These are phyloP conservation scores for Notodonta ziczac DNA, from an alignment of 2,888 invertebrate genomes.

Conservation along the genomic window DNA sequence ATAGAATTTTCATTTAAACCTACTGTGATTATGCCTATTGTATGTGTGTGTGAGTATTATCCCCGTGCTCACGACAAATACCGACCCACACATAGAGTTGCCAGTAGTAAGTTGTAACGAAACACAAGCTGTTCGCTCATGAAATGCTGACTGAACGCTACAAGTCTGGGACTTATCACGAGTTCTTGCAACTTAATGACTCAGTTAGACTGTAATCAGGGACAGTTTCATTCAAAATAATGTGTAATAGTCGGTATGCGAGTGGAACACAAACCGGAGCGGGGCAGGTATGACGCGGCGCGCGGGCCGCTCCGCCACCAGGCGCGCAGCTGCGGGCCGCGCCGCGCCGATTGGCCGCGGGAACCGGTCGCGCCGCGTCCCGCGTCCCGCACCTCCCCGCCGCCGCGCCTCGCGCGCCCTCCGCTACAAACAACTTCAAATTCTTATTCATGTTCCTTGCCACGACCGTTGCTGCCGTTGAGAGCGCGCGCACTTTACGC, in stretches of 20 bases:
- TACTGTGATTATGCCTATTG: slow-evolving; percentile 18
- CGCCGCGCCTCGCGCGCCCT: slow-evolving; percentile 46
- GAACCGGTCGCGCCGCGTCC: slow-evolving; percentile 72
- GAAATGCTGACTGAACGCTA: slow-evolving; percentile 32
- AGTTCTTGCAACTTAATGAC: slow-evolving; percentile 56
- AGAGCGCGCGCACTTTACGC: slow-evolving; percentile 63
- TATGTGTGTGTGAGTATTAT: slow-evolving; percentile 30
- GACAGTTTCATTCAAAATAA: slow-evolving; percentile 72
- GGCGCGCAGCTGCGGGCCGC: slow-evolving; percentile 74
- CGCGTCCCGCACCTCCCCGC: slow-evolving; percentile 55
- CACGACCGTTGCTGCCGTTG: slow-evolving; percentile 80
- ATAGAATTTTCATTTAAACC: slow-evolving; percentile 17
- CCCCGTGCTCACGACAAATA: slow-evolving; percentile 41
- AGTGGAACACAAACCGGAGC: slow-evolving; percentile 63
- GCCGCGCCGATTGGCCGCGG: slow-evolving; percentile 71
- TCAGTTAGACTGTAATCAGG: slow-evolving; percentile 57
- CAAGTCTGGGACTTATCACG: slow-evolving; percentile 37
- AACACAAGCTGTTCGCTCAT: slow-evolving; percentile 27
- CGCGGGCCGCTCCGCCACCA: slow-evolving; percentile 49
- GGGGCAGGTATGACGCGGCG: slow-evolving; percentile 72
- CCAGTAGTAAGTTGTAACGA: slow-evolving; percentile 34
- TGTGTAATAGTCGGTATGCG: slow-evolving; percentile 64
- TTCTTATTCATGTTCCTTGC: slow-evolving; percentile 81
- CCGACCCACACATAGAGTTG: slow-evolving; percentile 40
- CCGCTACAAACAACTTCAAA: slow-evolving; percentile 77